Conservation (phyloP, 2,113 vertebrate species). For the Otus sunia region DNA sequence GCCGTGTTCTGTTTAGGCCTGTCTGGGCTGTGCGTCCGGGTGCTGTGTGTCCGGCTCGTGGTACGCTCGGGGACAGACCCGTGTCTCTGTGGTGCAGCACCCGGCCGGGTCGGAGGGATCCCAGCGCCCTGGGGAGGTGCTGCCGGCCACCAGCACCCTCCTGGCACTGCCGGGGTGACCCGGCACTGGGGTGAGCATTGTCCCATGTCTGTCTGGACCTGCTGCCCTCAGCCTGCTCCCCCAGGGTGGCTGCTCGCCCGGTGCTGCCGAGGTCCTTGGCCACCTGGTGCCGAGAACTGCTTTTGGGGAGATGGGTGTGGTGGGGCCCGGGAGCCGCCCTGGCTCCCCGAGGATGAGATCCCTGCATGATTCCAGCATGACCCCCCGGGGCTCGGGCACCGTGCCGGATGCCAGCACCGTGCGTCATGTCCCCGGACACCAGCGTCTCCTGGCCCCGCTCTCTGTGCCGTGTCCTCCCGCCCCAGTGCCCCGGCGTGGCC, state of each 20-base stretch:
- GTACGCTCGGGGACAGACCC: fast-evolving
- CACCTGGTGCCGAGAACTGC: fast-evolving
- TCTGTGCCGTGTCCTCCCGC: not conserved
- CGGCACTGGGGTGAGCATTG: not conserved
- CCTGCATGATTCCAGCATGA: conserved; percentile 41
- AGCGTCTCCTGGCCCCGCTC: not conserved
- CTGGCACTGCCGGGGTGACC: not conserved
- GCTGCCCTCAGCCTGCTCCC: not conserved
- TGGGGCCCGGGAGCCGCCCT: fast-evolving
- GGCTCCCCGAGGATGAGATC: not conserved
- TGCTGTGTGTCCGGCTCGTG: not conserved
- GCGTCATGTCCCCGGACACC: not conserved
- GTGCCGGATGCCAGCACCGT: not conserved
- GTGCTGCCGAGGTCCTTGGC: not conserved
- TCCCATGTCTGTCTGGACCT: not conserved
- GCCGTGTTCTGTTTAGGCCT: not conserved
- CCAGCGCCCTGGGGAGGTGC: not conserved
- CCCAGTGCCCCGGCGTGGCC: not conserved
- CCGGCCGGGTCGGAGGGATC: fast-evolving
- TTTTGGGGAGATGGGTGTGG: not conserved
- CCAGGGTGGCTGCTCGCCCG: not conserved
- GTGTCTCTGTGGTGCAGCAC: not conserved
- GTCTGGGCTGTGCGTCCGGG: not conserved
- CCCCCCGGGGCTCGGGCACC: not conserved
- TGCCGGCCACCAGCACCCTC: not conserved